Conservation (phyloP, 2,888 invertebrate genomes). For the Acanthococcus lagerstroemiae region DNA sequence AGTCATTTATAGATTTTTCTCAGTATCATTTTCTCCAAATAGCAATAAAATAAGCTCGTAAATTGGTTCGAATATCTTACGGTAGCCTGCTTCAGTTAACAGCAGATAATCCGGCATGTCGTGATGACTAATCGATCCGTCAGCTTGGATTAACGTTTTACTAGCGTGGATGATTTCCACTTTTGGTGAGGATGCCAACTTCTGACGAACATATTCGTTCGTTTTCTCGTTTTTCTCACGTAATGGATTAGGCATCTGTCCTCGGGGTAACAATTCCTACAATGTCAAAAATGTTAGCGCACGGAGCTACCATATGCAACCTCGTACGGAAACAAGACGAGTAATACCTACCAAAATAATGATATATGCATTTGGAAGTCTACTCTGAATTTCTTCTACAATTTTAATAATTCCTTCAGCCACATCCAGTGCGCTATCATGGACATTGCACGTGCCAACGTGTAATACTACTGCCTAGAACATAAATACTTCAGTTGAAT, state of each 20-base stretch:
- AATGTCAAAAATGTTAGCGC: too few relatives aligned
- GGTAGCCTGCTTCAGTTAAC: slow-evolving; percentile 73
- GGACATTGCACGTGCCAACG: slow-evolving; percentile 80
- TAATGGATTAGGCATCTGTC: slow-evolving; percentile 70
- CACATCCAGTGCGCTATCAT: slow-evolving; percentile 65
- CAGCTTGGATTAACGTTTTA: slow-evolving; percentile 46
- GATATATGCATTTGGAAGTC: slow-evolving; percentile 69
- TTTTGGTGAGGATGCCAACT: slow-evolving; percentile 51
- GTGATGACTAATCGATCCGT: slow-evolving; percentile 73
- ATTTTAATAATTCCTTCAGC: slow-evolving; percentile 71
- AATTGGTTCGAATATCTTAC: slow-evolving; percentile 76
- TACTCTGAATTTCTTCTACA: slow-evolving; percentile 60
- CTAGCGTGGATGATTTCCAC: slow-evolving; percentile 47
- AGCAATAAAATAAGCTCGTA: slow-evolving; percentile 69
- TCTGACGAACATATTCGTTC: slow-evolving; percentile 60
- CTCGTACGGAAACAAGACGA: neutral
- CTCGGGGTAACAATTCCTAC: slow-evolving; percentile 78
- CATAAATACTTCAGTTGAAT: slow-evolving; percentile 33
- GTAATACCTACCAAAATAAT: slow-evolving; percentile 67
- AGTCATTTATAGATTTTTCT: slow-evolving; percentile 38
- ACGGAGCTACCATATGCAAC: too few relatives aligned
- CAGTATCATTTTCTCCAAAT: slow-evolving; percentile 58
- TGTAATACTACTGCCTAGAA: slow-evolving; percentile 70
- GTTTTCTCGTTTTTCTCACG: slow-evolving; percentile 66
- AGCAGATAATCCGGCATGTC: slow-evolving; percentile 89